Base-by-base conservation (phyloP, 1,140 invertebrate species). In the Procambarus clarkii region DNA sequence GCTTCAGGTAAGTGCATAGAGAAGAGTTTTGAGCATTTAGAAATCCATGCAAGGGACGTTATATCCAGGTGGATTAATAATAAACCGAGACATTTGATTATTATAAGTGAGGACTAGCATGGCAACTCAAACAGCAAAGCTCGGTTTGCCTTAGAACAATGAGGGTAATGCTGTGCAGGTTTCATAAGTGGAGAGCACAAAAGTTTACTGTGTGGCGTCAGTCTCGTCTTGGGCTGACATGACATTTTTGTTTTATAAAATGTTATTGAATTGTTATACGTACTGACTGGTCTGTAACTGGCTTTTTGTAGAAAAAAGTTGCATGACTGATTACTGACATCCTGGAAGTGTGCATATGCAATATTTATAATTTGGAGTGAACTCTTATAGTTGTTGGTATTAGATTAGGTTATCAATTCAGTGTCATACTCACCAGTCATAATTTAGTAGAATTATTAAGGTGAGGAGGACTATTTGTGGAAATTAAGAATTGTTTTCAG, bases 401-500 rank as follows among this genome's bases (percentile, higher is more conserved):
- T 60, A 69, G 58, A 64, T 21, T 45, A 69, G 81, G 69, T 64
- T 83, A 24, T 45, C 18, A 45, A 21, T 83, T 18, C 60, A 48
- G 18, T 82, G 50, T 48, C 60, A 34, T 60, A 50, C 15, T 48
- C 24, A 45, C 54, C 50, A 82, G 46, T 48, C 54, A 46, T 69
- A 18, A 64, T 60, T 58, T 69, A 74, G 58, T 83, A 83, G 69
- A 54, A 24, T 69, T 69, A 54, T 60, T 82, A 24, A n/a, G 60
- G 18, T 86, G 85, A 86, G 50, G 74, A 86, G 85, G 74, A 83
- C 58, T 83, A 69, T 46, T 60, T 69, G 69, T 54, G 60, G 60
- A 46, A 45, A 24, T 83, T 83, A 83, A 44, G 58, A 64, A 21
- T 74, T 74, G 1, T 34, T n/a, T 46, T 86, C 83, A 74, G 74